phyloP scores from a whole-genome alignment of 2,888 invertebrate species.

The Tetropium fuscum region DNA sequence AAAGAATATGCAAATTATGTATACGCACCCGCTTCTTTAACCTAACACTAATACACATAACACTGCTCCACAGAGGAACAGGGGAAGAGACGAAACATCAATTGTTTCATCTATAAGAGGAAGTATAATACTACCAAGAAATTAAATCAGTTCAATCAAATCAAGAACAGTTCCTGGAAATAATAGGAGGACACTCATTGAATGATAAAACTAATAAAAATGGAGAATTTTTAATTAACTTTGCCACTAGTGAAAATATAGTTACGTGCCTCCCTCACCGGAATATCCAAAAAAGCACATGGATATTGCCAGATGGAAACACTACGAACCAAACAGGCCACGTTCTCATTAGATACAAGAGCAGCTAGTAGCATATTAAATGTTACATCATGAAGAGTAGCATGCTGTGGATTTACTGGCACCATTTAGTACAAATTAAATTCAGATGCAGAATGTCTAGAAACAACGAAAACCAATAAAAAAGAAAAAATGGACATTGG shows the following conservation, averaged over 20 bases:
- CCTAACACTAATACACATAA: too few species aligned
- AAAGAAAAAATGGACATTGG: neutral
- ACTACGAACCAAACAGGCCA: neutral
- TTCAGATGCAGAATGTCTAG: neutral
- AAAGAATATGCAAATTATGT: too few species aligned
- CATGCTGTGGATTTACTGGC: neutral
- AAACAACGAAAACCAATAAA: neutral
- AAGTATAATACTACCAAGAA: too few species aligned
- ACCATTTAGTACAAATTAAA: neutral
- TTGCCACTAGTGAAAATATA: neutral
- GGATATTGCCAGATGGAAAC: neutral
- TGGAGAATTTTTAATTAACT: neutral
- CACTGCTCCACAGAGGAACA: too few species aligned
- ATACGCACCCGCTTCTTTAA: too few species aligned
- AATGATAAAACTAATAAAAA: neutral
- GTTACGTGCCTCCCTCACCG: too few species aligned
- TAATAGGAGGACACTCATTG: neutral
- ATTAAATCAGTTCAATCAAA: too few species aligned
- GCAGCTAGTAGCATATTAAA: neutral
- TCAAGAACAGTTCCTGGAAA: neutral
- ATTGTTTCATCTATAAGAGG: too few species aligned
- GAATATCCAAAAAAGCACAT: neutral
- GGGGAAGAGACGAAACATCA: too few species aligned
- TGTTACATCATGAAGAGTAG: too few species aligned
- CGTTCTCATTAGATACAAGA: neutral